A percentile compares a stretch with the other conserved stretches of the same genome.
Evolutionary conservation across 2,888 invertebrate species (phyloP).

Genomic region (Andrena praecox): DNA sequence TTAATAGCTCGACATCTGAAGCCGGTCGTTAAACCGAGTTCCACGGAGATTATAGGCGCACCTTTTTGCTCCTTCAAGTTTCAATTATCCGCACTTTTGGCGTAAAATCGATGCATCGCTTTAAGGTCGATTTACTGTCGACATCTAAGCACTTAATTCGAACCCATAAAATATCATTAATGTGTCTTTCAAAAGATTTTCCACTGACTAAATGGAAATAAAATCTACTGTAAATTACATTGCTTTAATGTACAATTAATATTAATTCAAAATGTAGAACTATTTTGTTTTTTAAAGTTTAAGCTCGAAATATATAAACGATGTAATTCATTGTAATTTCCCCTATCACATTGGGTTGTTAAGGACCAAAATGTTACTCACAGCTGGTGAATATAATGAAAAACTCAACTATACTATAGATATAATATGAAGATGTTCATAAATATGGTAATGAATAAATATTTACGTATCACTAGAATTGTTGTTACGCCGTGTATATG

Average conservation of each 20-base stretch:
- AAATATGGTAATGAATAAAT: too few species aligned
- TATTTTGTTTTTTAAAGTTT: too few species aligned
- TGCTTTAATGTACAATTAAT: not conserved
- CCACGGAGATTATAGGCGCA: not conserved
- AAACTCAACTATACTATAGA: too few species aligned
- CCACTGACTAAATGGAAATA: not conserved
- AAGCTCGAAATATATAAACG: too few species aligned
- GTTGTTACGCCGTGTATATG: too few species aligned
- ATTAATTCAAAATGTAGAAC: too few species aligned
- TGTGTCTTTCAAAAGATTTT: not conserved
- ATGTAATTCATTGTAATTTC: too few species aligned
- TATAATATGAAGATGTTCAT: too few species aligned
- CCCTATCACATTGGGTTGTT: too few species aligned
- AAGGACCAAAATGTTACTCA: too few species aligned
- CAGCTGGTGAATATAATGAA: too few species aligned
- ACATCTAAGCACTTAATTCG: conserved; percentile 3
- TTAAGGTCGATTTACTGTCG: conserved; percentile 17
- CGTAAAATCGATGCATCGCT: conserved; percentile 14
- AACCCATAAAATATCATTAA: not conserved
- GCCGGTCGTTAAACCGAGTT: conserved; percentile 22
- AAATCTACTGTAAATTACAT: not conserved
- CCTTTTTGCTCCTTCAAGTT: conserved; percentile 10
- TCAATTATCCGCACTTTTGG: conserved; percentile 1
- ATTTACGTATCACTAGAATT: too few species aligned
- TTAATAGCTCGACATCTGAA: conserved; percentile 9